Percentiles rank a stretch among this genome's conserved stretches.
Conservation (phyloP, 2,113 vertebrate species). For the Hylia prasina region DNA sequence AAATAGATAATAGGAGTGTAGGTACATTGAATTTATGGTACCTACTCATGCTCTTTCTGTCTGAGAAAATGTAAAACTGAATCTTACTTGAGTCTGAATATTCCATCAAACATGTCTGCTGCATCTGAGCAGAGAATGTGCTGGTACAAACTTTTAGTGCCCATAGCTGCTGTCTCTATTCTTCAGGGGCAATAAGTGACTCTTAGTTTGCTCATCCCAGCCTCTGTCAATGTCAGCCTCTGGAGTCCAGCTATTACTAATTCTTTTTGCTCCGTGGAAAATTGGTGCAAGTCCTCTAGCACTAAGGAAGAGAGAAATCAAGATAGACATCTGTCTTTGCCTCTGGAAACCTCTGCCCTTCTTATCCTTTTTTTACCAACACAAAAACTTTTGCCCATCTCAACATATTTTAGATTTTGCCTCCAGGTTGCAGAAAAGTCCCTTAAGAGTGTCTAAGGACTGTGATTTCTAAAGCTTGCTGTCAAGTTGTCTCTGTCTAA, state of each 20-base stretch:
- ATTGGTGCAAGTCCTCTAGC: not conserved
- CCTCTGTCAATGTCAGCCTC: not conserved
- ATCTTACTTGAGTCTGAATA: not conserved
- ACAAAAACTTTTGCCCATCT: not conserved
- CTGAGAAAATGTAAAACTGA: not conserved
- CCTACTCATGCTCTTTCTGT: not conserved
- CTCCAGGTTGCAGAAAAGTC: not conserved
- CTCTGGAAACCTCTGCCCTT: slow-evolving; percentile 2
- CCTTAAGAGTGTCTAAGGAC: not conserved
- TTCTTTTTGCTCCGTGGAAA: not conserved
- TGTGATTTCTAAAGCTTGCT: not conserved
- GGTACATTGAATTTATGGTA: not conserved
- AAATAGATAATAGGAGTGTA: not conserved
- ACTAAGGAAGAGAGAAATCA: not conserved
- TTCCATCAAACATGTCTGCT: not conserved
- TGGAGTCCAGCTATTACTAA: not conserved
- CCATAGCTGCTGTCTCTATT: not conserved
- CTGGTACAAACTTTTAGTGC: not conserved
- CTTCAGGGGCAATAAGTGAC: not conserved
- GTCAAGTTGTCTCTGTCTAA: not conserved
- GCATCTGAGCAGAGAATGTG: not conserved
- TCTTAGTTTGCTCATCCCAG: not conserved
- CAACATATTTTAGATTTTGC: not conserved
- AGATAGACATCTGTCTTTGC: slow-evolving; percentile 1
- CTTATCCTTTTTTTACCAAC: not conserved